These are phyloP conservation scores for Mirounga angustirostris DNA, from an alignment of 2,113 vertebrate species.

Conservation along the genomic window DNA sequence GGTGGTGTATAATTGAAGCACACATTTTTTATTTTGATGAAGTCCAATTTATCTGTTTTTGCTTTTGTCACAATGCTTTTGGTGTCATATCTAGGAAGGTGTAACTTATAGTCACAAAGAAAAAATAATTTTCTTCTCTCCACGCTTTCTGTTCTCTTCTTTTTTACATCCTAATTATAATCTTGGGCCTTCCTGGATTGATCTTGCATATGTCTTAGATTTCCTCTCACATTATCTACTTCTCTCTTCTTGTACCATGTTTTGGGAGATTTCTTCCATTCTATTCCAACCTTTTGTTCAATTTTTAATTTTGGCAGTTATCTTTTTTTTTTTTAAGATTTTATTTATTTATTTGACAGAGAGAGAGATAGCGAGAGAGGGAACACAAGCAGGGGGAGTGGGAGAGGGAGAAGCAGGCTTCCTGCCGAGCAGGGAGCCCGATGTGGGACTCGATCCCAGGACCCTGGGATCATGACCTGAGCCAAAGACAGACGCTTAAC, in stretches of 20 bases:
- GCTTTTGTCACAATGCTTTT: not conserved
- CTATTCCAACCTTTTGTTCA: not conserved
- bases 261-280: not conserved
- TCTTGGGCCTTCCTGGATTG: not conserved
- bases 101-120: not conserved
- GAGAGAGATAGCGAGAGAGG: too few relatives aligned
- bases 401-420: too few relatives aligned
- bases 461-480: too few relatives aligned
- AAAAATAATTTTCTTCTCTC: constrained; percentile 42
- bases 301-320: not conserved
- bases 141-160: not conserved
- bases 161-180: not conserved
- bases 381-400: too few relatives aligned
- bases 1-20: not conserved
- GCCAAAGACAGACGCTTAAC: too few relatives aligned
- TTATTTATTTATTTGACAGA: too few relatives aligned
- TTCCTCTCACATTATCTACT: not conserved
- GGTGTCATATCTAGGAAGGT: not conserved
- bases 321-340: not conserved
- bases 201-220: not conserved
- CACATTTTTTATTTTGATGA: not conserved
- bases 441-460: too few relatives aligned
- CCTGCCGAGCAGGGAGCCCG: too few relatives aligned
- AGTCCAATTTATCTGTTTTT: not conserved
- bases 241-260: not conserved